Conservation (phyloP, 1,140 invertebrate species). For the Temnothorax longispinosus region DNA sequence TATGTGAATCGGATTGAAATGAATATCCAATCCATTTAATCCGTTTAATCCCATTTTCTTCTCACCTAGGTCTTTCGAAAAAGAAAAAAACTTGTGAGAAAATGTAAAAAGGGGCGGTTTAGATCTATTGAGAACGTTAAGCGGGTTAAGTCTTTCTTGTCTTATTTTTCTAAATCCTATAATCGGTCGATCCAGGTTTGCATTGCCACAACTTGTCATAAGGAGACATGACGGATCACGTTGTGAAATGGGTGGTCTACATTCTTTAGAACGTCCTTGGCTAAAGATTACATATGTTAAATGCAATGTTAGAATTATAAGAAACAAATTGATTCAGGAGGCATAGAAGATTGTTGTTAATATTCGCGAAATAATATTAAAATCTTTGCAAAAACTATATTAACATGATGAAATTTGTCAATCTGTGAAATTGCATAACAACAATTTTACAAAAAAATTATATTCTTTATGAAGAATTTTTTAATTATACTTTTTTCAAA, state of each 20-base stretch:
- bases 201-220: constrained; percentile 36
- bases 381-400: not conserved
- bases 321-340: not conserved
- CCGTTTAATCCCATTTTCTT: not conserved
- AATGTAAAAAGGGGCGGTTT: not conserved
- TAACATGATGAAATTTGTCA: not conserved
- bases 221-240: constrained; percentile 6
- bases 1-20: not conserved
- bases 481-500: not conserved
- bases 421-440: not conserved
- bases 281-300: not conserved
- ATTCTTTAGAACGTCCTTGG: not conserved
- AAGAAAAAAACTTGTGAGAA: not conserved
- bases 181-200: not conserved
- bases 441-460: not conserved
- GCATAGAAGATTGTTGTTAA: not conserved
- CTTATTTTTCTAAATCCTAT: not conserved
- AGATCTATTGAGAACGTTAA: not conserved
- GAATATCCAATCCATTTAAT: not conserved
- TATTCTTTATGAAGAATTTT: not conserved
- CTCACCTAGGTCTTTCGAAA: not conserved
- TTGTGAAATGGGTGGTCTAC: constrained; percentile 3
- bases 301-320: not conserved
- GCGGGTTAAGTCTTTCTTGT: not conserved
- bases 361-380: not conserved